Conservation (phyloP, 2,888 invertebrate species). For the Ligdia adustata region DNA sequence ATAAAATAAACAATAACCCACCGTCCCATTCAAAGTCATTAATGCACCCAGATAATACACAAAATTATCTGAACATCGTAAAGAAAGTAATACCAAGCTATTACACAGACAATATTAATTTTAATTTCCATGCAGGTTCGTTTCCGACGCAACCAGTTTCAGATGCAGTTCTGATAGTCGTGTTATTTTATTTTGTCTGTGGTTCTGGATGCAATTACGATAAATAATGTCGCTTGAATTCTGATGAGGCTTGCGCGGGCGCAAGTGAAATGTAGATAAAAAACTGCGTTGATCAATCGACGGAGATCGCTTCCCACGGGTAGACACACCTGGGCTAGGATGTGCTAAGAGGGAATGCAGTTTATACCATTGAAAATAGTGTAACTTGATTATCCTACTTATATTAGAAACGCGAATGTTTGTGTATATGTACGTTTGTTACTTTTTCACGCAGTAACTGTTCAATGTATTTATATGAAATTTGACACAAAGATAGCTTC, state of each 20-base stretch:
- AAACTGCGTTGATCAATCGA: slow-evolving; percentile 53
- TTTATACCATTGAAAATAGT: not conserved
- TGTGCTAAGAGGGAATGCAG: not conserved
- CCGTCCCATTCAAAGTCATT: not conserved
- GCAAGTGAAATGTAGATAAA: slow-evolving; percentile 45
- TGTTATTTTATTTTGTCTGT: not conserved
- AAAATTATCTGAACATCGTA: slow-evolving; percentile 5
- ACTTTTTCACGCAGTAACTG: too few relatives aligned
- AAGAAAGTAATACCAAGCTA: slow-evolving; percentile 12
- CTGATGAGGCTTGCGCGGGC: slow-evolving; percentile 38
- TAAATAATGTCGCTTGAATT: slow-evolving; percentile 47
- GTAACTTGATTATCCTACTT: slow-evolving; percentile 2
- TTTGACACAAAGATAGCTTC: too few relatives aligned
- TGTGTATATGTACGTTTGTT: too few relatives aligned
- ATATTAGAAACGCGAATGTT: too few relatives aligned
- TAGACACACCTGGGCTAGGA: slow-evolving; percentile 66
- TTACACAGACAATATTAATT: slow-evolving; percentile 15
- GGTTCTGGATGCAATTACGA: slow-evolving; percentile 41
- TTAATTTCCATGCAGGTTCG: slow-evolving; percentile 21
- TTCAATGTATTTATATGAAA: too few relatives aligned
- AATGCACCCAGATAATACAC: not conserved
- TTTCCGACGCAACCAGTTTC: slow-evolving; percentile 23
- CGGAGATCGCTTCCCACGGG: slow-evolving; percentile 64
- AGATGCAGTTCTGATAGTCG: slow-evolving; percentile 1
- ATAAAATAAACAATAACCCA: not conserved